These are phyloP conservation scores for Paedocypris sp. DNA, from an alignment of 2,113 vertebrate genomes.

Conservation along the genomic window DNA sequence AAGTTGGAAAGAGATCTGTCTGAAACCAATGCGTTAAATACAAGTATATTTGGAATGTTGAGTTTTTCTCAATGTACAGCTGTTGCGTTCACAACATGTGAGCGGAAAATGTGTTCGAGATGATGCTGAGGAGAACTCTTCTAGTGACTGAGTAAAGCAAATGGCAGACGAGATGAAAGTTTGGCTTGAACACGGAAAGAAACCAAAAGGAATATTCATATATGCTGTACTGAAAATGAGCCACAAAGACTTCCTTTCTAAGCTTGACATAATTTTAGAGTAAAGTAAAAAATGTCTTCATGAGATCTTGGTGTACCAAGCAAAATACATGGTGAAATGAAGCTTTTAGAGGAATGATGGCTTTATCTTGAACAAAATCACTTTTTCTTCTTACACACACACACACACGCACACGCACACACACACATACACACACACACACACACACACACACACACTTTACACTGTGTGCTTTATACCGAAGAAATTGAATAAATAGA, in stretches of 20 bases:
- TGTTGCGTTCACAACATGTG: not conserved
- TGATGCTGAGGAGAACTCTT: not conserved
- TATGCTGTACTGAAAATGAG: not conserved
- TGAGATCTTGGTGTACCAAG: not conserved
- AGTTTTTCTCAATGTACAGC: no score
- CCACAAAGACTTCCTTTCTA: not conserved
- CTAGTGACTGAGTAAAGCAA: not conserved
- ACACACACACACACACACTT: no score
- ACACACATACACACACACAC: no score
- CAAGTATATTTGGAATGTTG: not conserved
- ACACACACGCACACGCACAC: no score
- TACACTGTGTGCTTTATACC: no score
- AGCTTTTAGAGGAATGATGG: no score
- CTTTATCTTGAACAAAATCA: no score
- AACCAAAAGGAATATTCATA: not conserved
- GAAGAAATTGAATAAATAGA: no score
- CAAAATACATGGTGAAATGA: no score
- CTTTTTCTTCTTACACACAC: no score
- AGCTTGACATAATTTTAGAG: not conserved
- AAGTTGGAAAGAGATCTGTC: slow-evolving; percentile 9
- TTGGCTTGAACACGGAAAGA: not conserved
- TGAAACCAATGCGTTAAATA: not conserved
- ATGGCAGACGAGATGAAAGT: not conserved
- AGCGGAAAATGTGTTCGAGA: no score
- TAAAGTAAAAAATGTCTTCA: not conserved